These are phyloP conservation scores for Dascyllus trimaculatus DNA, from an alignment of 2,113 vertebrate species.

Conservation along the genomic window DNA sequence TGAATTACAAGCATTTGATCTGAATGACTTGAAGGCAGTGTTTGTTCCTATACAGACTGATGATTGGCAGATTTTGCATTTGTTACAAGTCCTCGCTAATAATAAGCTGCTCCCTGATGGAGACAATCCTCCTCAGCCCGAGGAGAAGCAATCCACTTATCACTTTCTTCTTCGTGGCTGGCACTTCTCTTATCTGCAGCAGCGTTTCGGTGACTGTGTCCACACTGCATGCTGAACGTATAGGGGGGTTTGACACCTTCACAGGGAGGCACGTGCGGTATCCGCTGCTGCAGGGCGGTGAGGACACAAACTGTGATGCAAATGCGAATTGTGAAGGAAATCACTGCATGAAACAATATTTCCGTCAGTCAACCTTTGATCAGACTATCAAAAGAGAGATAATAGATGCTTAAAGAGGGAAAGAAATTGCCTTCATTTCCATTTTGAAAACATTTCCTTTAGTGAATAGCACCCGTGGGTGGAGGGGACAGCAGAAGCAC, in stretches of 20 bases:
- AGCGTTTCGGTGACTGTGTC: background rate
- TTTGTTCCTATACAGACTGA: constrained; percentile 4
- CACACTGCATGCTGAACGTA: constrained; percentile 8
- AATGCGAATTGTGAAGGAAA: background rate
- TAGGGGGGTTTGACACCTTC: background rate
- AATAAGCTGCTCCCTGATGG: background rate
- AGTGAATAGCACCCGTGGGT: background rate
- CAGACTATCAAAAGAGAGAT: background rate
- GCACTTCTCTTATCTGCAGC: constrained; percentile 17
- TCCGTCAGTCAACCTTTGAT: background rate
- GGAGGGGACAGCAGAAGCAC: background rate
- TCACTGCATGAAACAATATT: background rate
- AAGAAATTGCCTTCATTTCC: background rate
- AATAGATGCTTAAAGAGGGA: background rate
- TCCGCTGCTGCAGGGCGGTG: background rate
- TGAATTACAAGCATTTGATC: constrained; percentile 38
- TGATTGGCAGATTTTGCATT: constrained; percentile 39
- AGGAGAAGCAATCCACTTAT: constrained; percentile 10
- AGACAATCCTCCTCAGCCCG: background rate
- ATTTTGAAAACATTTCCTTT: background rate
- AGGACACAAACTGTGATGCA: constrained; percentile 1
- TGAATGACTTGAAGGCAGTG: background rate
- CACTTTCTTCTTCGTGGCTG: constrained; percentile 1
- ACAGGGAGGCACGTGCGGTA: background rate
- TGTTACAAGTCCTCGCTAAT: constrained; percentile 7